Percentiles rank a stretch among this genome's conserved stretches.
These are phyloP conservation scores for Silurus asotus DNA, from an alignment of 2,113 vertebrate genomes.

Conservation along the genomic window DNA sequence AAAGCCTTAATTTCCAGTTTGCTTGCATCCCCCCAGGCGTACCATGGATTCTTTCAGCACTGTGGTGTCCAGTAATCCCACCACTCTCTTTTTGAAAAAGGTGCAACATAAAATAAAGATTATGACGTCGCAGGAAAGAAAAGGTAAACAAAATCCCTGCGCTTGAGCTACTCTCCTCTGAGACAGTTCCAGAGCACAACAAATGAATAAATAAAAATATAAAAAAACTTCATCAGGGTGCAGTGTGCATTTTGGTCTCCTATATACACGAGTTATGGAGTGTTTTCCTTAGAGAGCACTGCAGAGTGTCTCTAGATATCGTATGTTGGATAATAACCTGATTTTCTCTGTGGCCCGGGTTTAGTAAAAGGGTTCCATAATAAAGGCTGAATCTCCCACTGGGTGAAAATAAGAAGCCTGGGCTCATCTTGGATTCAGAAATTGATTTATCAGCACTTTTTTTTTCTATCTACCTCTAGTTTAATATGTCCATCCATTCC, in stretches of 20 bases:
- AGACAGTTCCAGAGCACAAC: background rate
- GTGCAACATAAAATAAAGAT: background rate
- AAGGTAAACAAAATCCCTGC: background rate
- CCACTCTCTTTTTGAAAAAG: background rate
- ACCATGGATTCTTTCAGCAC: background rate
- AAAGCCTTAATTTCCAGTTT: background rate
- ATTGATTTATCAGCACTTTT: background rate
- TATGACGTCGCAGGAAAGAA: background rate
- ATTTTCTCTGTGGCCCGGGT: background rate
- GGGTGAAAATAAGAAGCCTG: background rate
- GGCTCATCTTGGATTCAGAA: background rate
- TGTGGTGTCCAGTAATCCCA: background rate
- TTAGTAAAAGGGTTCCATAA: background rate
- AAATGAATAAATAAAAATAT: background rate
- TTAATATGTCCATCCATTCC: background rate
- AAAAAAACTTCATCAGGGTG: background rate
- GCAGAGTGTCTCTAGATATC: background rate
- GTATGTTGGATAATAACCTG: constrained; percentile 20
- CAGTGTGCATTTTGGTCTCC: background rate
- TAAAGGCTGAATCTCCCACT: background rate
- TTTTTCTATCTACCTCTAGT: background rate
- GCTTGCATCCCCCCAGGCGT: background rate
- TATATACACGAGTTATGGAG: background rate
- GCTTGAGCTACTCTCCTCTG: background rate
- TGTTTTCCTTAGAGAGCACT: constrained; percentile 17